These are phyloP conservation scores for Disparrhopalites patrizii DNA, from an alignment of 2,888 invertebrate species.

Conservation along the genomic window DNA sequence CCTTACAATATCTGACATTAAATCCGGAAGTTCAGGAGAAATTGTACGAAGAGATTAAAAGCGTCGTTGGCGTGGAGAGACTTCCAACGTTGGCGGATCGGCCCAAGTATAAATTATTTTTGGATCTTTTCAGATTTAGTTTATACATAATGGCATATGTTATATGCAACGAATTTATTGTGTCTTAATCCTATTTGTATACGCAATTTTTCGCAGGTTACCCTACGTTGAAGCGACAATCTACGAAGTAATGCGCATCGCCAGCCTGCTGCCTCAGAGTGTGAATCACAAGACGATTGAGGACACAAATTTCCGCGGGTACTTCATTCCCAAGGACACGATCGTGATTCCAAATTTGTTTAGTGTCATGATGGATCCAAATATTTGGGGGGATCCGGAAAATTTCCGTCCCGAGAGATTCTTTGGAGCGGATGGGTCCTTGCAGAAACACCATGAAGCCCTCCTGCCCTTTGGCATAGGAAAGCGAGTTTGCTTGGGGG, in stretches of 20 bases:
- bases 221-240: slow-evolving; percentile 36
- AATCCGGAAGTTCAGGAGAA: slow-evolving; percentile 29
- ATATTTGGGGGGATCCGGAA: slow-evolving; percentile 35
- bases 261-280: slow-evolving; percentile 32
- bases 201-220: slow-evolving; percentile 17
- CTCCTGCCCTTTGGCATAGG: slow-evolving; percentile 34
- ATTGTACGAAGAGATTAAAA: slow-evolving; percentile 31
- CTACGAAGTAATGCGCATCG: slow-evolving; percentile 34
- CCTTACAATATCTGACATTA: slow-evolving; percentile 27
- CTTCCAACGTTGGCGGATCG: slow-evolving; percentile 32
- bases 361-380: slow-evolving; percentile 30
- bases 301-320: slow-evolving; percentile 30
- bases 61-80: slow-evolving; percentile 29
- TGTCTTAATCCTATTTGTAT: neutral
- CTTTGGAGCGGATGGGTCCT: slow-evolving; percentile 12
- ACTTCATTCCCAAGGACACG: slow-evolving; percentile 36
- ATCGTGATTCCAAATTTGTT: slow-evolving; percentile 35
- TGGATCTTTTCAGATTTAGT: neutral
- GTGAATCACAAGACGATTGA: slow-evolving; percentile 36
- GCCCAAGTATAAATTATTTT: slow-evolving; percentile 20
- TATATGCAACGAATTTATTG: neutral
- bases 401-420: slow-evolving; percentile 40
- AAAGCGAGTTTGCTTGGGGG: slow-evolving; percentile 33
- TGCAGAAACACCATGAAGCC: slow-evolving; percentile 23
- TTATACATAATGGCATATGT: neutral